Percentiles rank a stretch among this genome's conserved stretches.
phyloP scores from a whole-genome alignment of 1,140 invertebrate species.

The Parasteatoda tepidariorum region DNA sequence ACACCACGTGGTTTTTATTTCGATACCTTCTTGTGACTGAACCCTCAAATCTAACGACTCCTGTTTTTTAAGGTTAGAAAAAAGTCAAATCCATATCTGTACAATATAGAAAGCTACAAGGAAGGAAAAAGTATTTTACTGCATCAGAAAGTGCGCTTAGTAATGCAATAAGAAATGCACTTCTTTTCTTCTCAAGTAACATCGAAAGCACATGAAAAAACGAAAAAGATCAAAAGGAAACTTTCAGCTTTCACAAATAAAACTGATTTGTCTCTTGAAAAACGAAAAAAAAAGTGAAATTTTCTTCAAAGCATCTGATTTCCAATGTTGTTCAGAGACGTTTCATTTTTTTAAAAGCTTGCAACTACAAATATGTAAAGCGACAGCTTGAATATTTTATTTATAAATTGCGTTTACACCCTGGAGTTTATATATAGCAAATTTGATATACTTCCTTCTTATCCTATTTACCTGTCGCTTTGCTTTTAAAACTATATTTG shows the following conservation, averaged over 20 bases:
- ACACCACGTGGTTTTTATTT: slow-evolving; percentile 18
- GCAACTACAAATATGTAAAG: slow-evolving; percentile 23
- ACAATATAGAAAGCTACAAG: background rate
- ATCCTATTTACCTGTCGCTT: slow-evolving; percentile 11
- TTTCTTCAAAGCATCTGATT: slow-evolving; percentile 5
- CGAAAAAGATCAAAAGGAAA: slow-evolving; percentile 32
- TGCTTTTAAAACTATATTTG: slow-evolving; percentile 26
- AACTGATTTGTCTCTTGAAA: slow-evolving; percentile 30
- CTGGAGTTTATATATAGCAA: background rate
- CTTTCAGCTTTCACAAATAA: slow-evolving; percentile 7
- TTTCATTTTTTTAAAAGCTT: background rate
- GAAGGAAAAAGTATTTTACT: slow-evolving; percentile 12
- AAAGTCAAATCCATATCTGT: slow-evolving; percentile 1
- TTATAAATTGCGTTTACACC: slow-evolving; percentile 11
- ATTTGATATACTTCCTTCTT: slow-evolving; percentile 19
- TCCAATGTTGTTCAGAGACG: too few species aligned
- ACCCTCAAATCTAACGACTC: slow-evolving; percentile 20
- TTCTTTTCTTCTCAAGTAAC: background rate
- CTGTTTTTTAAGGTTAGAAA: slow-evolving; percentile 6
- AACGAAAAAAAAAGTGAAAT: slow-evolving; percentile 27
- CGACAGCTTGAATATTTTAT: slow-evolving; percentile 46
- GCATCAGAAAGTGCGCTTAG: background rate
- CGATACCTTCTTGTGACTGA: background rate
- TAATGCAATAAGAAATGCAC: slow-evolving; percentile 2
- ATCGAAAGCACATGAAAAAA: background rate